These are phyloP conservation scores for Beris chalybata DNA, from an alignment of 2,888 invertebrate genomes.

Conservation along the genomic window DNA sequence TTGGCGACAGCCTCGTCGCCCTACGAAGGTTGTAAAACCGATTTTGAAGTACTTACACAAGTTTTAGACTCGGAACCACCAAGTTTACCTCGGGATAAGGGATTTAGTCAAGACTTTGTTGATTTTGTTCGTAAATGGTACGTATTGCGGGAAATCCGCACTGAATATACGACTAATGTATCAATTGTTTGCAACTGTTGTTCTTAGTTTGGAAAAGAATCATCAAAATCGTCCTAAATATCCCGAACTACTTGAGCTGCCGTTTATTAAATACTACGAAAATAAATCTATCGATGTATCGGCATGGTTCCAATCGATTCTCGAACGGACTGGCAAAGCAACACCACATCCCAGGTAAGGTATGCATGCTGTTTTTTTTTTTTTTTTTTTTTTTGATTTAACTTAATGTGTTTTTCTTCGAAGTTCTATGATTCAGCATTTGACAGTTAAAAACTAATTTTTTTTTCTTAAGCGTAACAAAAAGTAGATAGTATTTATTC, in stretches of 20 bases:
- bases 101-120: slow-evolving; percentile 84
- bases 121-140: slow-evolving; percentile 90
- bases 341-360: slow-evolving; percentile 53
- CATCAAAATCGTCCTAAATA: slow-evolving; percentile 93
- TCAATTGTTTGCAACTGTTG: background rate
- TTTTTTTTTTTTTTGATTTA: too few species aligned
- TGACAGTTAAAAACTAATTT: too few species aligned
- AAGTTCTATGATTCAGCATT: too few species aligned
- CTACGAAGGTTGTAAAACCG: slow-evolving; percentile 91
- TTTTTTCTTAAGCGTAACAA: too few species aligned
- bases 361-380: slow-evolving; percentile 26
- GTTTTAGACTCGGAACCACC: slow-evolving; percentile 91
- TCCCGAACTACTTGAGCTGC: slow-evolving; percentile 82
- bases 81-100: slow-evolving; percentile 72
- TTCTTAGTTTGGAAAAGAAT: slow-evolving; percentile 84
- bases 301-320: slow-evolving; percentile 77
- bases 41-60: slow-evolving; percentile 94
- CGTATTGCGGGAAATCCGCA: too few species aligned
- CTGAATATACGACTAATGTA: too few species aligned
- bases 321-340: slow-evolving; percentile 57
- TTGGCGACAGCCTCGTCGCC: slow-evolving; percentile 96
- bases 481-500: too few species aligned
- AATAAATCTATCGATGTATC: slow-evolving; percentile 71
- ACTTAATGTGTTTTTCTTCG: too few species aligned
- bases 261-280: slow-evolving; percentile 83